phyloP scores from a whole-genome alignment of 2,888 invertebrate species.

The Xestia xanthographa region DNA sequence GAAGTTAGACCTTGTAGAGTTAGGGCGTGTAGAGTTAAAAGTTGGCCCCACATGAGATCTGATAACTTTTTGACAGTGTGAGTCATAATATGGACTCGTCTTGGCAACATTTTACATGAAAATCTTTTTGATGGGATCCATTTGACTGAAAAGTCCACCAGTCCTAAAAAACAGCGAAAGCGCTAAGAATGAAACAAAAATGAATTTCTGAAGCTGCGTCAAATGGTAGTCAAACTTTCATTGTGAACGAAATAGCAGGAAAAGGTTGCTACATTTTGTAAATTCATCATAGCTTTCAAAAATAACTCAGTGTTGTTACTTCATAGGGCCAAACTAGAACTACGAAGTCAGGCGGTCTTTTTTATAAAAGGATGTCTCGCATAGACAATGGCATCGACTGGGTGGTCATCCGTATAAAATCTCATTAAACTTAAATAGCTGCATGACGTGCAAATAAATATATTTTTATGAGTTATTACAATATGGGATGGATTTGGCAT shows the following conservation, averaged over 20 bases:
- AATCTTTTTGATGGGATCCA: not conserved
- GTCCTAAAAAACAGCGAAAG: not conserved
- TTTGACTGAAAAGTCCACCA: not conserved
- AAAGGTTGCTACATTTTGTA: not conserved
- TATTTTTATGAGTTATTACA: constrained; percentile 49
- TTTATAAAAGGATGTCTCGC: constrained; percentile 29
- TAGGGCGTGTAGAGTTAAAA: too few relatives aligned
- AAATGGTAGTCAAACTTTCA: not conserved
- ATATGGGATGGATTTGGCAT: constrained; percentile 23
- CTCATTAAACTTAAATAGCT: constrained; percentile 55
- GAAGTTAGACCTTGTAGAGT: too few relatives aligned
- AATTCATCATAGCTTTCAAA: not conserved
- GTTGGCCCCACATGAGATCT: too few relatives aligned
- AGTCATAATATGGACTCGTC: too few relatives aligned
- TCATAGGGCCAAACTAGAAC: constrained; percentile 4
- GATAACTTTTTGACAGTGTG: too few relatives aligned
- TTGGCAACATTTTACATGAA: too few relatives aligned
- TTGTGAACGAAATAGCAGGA: not conserved
- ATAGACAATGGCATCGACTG: constrained; percentile 46
- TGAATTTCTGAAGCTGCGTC: not conserved
- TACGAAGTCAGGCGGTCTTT: constrained; percentile 11
- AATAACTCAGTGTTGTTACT: not conserved
- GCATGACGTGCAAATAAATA: constrained; percentile 54
- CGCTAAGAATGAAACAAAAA: not conserved
- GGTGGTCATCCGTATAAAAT: constrained; percentile 55